Conservation (phyloP, 2,888 invertebrate genomes). For the Carterocephalus palaemon region DNA sequence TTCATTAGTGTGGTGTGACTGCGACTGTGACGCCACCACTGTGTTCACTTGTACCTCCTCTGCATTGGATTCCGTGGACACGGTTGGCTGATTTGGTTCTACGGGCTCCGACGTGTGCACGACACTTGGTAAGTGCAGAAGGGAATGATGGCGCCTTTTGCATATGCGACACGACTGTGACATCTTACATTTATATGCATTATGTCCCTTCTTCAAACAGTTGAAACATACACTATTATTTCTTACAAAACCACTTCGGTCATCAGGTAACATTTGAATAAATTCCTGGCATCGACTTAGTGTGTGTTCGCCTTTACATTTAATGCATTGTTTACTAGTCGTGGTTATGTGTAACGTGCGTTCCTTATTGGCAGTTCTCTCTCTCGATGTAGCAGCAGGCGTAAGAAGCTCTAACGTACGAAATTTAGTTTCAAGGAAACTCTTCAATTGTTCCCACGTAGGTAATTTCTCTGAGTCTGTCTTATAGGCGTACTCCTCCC, state of each 20-base stretch:
- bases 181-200: constrained; percentile 15
- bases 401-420: constrained; percentile 24
- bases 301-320: constrained; percentile 1
- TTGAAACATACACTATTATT: constrained; percentile 21
- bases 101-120: not conserved
- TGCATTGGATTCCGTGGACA: constrained; percentile 7
- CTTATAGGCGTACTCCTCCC: constrained; percentile 29
- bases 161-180: constrained; percentile 23
- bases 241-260: constrained; percentile 13
- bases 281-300: constrained; percentile 22
- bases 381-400: not conserved
- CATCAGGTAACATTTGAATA: constrained; percentile 1
- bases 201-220: constrained; percentile 20
- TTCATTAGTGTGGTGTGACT: constrained; percentile 1
- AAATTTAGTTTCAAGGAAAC: constrained; percentile 24
- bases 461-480: constrained; percentile 26
- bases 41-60: constrained; percentile 20
- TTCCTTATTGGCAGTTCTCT: not conserved
- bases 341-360: constrained; percentile 12
- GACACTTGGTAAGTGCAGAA: constrained; percentile 12
- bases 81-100: not conserved
- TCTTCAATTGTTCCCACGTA: constrained; percentile 20
- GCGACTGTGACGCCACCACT: constrained; percentile 28
- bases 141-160: constrained; percentile 24
- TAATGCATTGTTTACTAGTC: not conserved